Base-by-base conservation (phyloP, 2,797 vertebrate species). In the Rallus crepitans region DNA sequence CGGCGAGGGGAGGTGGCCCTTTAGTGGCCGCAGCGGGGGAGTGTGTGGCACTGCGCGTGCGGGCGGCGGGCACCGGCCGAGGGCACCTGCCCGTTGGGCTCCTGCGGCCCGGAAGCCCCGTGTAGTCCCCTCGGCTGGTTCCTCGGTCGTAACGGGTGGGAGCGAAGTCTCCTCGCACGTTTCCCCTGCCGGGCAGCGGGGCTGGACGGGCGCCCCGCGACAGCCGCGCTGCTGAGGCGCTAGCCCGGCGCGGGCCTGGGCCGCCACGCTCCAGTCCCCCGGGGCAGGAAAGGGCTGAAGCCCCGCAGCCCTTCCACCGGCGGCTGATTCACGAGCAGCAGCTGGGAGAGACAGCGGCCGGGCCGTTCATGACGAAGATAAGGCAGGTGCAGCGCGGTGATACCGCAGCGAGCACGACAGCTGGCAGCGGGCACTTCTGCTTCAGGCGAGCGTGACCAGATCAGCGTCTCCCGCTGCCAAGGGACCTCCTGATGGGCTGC, bases 171-270 rank as follows among this genome's bases (percentile, higher is more conserved):
- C 11, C n/a, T 28, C 12, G 39, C 69, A 0, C 39, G 16, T 45
- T 30, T 25, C 27, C 24, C 10, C 7, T 0, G 0, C 5, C 0
- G 45, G 31, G 28, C 48, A 9, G 28, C 6, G 9, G 13, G 2
- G 33, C 23, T 0, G 66, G 40, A 1, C 23, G 30, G 45, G 31
- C 31, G 14, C 14, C 17, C 20, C 1, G 61, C 5, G 25, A n/a
- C 8, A 17, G 18, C 18, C 30, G 30, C 5, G 9, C 7, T 35
- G 5, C 18, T 6, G 10, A 8, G 64, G 27, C 28, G 33, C 39
- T 4, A n/a, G 23, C 19, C 6, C 10, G 76, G 45, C 28, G 33
- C 39, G 4, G 39, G 23, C 19, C 6, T 12, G 76, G 45, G 13
- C 25, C 33, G 48, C 70, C 63, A 2, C 9, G 2, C 11, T 64